phyloP scores from a whole-genome alignment of 2,113 vertebrate species.

The Okapia johnstoni region DNA sequence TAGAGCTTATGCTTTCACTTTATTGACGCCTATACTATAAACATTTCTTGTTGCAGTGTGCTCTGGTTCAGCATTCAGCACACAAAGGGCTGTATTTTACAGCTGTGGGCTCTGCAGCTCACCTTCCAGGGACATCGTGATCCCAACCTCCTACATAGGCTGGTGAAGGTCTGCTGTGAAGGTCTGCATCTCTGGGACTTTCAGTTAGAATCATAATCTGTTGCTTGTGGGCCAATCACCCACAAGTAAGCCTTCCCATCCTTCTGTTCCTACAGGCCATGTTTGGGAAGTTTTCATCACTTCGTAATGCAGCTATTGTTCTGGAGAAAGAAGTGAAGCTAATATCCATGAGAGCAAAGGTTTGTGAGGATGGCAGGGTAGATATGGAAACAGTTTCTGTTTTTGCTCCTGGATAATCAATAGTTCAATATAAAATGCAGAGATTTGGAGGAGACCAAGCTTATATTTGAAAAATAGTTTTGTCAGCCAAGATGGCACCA shows the following conservation, averaged over 20 bases:
- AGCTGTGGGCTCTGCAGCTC: background rate
- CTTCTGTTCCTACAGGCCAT: background rate
- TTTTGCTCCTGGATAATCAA: background rate
- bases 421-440: background rate
- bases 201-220: background rate
- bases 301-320: background rate
- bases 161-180: background rate
- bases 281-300: background rate
- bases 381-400: background rate
- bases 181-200: background rate
- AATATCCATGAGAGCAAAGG: background rate
- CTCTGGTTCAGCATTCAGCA: slow-evolving; percentile 1
- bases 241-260: background rate
- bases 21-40: slow-evolving; percentile 68
- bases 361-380: background rate
- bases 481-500: background rate
- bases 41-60: slow-evolving; percentile 44
- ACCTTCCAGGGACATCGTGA: background rate
- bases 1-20: slow-evolving; percentile 75
- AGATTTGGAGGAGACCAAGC: background rate
- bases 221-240: background rate
- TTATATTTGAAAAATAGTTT: background rate
- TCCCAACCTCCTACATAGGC: background rate
- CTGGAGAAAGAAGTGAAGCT: background rate
- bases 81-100: slow-evolving; percentile 52